phyloP scores from a whole-genome alignment of 2,113 vertebrate genomes.

The Guaruba guarouba region DNA sequence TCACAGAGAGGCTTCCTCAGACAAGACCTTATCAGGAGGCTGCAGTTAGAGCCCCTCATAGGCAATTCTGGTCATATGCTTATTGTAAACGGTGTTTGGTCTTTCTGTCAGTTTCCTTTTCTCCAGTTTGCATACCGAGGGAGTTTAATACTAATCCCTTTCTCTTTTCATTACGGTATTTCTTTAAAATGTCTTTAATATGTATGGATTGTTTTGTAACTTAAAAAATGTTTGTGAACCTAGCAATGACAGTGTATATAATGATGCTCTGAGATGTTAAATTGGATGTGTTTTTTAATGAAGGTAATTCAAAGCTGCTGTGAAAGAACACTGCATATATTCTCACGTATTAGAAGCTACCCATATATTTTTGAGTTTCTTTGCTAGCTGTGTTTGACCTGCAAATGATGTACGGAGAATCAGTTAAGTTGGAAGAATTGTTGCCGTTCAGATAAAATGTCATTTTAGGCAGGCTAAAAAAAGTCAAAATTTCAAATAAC shows the following conservation, averaged over 20 bases:
- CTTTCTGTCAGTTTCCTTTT: slow-evolving; percentile 53
- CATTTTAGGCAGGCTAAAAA: neutral
- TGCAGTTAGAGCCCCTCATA: slow-evolving; percentile 1
- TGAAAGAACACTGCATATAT: neutral
- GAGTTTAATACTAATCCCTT: neutral
- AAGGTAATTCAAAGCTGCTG: slow-evolving; percentile 40
- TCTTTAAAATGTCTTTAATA: slow-evolving; percentile 9
- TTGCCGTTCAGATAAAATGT: neutral
- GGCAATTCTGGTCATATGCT: slow-evolving; percentile 15
- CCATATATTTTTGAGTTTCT: neutral
- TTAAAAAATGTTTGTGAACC: slow-evolving; percentile 27
- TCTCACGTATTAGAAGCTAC: neutral
- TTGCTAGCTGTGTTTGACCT: neutral
- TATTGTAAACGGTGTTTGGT: slow-evolving; percentile 34
- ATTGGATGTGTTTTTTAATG: slow-evolving; percentile 15
- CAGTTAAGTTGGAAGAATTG: neutral
- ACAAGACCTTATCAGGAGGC: neutral
- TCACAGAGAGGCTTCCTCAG: neutral
- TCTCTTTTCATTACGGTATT: neutral
- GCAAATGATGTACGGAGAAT: neutral
- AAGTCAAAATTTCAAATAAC: neutral
- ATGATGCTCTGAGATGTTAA: slow-evolving; percentile 3
- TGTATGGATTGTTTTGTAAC: slow-evolving; percentile 19
- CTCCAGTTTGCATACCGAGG: neutral
- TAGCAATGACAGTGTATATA: neutral